These are phyloP conservation scores for Ernsta delagoae DNA, from an alignment of 2,888 invertebrate species.

Conservation along the genomic window DNA sequence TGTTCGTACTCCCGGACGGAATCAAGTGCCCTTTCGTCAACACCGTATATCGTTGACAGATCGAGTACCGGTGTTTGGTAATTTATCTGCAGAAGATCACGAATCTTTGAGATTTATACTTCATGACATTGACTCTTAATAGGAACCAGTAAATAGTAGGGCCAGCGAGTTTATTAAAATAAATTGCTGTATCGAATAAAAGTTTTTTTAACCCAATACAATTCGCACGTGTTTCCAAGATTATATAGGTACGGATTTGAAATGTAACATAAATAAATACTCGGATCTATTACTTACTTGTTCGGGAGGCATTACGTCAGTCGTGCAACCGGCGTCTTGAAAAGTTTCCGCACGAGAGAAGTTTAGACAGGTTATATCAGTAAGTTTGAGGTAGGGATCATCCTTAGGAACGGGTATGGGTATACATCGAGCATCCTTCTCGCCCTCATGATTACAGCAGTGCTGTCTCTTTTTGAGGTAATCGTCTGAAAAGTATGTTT, in stretches of 20 bases:
- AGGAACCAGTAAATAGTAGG: no score
- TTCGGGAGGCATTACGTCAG: conserved; percentile 58
- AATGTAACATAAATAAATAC: background rate
- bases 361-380: conserved; percentile 69
- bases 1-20: conserved; percentile 55
- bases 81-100: conserved; percentile 56
- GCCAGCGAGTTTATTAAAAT: no score
- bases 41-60: conserved; percentile 68
- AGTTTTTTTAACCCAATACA: background rate
- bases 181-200: no score
- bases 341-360: conserved; percentile 72
- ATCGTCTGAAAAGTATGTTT: conserved; percentile 54
- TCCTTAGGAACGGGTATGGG: conserved; percentile 64
- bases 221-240: background rate
- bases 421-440: conserved; percentile 58
- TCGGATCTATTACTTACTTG: conserved; percentile 53
- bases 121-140: no score
- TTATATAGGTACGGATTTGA: background rate
- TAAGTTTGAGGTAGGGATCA: conserved; percentile 69
- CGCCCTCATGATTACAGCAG: conserved; percentile 58
- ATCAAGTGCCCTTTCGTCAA: conserved; percentile 55
- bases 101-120: background rate
- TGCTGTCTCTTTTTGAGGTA: conserved; percentile 55
- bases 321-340: conserved; percentile 64
- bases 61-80: conserved; percentile 68